Base-by-base conservation (phyloP, 2,888 invertebrate genomes). In the Notodonta ziczac region DNA sequence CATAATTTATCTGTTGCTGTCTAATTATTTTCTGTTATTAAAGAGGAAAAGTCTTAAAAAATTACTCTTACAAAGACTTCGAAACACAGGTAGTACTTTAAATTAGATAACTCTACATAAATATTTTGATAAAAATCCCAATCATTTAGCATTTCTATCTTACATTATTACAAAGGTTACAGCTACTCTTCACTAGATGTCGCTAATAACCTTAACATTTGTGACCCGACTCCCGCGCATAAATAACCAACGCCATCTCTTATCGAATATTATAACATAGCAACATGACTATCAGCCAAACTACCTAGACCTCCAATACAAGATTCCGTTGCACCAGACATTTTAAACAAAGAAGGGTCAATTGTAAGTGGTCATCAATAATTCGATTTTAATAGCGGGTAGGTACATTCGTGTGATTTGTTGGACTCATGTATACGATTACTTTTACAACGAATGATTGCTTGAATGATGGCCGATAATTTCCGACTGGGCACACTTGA, bases 361-460 rank as follows among this genome's bases (percentile, higher is more conserved):
- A 61, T 55, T 56, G 59, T 68, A 13, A 60, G 32, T 82, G 81
- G 86, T 69, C 46, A 59, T 56, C 57, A 77, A 83, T 90, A 86
- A 91, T 90, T 87, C 83, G 89, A 88, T 89, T 91, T 89, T 91
- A 91, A 91, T 91, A 83, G 83, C 76, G 79, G 81, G 72, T 74
- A 66, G 81, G 72, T 74, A 66, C 65, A 73, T 79, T 77, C 70
- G 72, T 85, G 70, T 71, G 77, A 85, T 86, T 77, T 75, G 76
- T 70, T 74, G 63, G 77, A 84, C 79, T 79, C 80, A 80, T 81
- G 82, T 76, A 73, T 74, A 80, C 79, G 80, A 86, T 88, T 87
- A 87, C 75, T 84, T 87, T 87, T 87, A 87, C 83, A 85, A 84
- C 84, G 78, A 83, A 85, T 85, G 87, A 89, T 89, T 87, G 81